These are phyloP conservation scores for Poicephalus gulielmi DNA, from an alignment of 2,113 vertebrate genomes.

Conservation along the genomic window DNA sequence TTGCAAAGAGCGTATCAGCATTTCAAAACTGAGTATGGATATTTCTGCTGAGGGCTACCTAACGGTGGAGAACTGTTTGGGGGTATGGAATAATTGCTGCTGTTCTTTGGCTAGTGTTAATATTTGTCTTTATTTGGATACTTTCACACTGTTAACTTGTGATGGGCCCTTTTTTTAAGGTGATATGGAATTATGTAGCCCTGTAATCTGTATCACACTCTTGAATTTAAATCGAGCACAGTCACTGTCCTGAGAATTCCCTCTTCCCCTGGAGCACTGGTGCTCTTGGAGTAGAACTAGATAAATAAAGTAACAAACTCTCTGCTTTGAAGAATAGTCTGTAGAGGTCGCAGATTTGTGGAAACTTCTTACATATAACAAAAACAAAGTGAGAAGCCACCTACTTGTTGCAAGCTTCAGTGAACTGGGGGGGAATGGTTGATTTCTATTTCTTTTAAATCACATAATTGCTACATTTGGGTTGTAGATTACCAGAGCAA, in stretches of 20 bases:
- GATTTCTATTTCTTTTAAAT: neutral
- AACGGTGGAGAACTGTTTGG: neutral
- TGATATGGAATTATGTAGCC: no score
- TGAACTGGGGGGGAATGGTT: neutral
- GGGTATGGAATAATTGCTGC: neutral
- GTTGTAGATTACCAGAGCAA: neutral
- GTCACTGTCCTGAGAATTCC: neutral
- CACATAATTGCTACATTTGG: neutral
- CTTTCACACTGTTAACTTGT: neutral
- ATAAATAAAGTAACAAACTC: neutral
- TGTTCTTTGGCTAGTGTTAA: neutral
- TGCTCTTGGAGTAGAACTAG: neutral
- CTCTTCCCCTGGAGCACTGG: neutral
- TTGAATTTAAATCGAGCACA: neutral
- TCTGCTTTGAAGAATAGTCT: neutral
- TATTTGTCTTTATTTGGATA: neutral
- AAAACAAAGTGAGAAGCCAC: neutral
- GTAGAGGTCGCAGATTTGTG: neutral
- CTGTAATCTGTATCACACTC: neutral
- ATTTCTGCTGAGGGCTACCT: neutral
- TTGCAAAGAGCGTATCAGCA: neutral
- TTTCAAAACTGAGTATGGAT: neutral
- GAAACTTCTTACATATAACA: neutral
- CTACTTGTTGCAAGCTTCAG: neutral
- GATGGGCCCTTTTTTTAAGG: neutral